Base-by-base conservation (phyloP, 2,113 vertebrate species). In the Notiomystis cincta region DNA sequence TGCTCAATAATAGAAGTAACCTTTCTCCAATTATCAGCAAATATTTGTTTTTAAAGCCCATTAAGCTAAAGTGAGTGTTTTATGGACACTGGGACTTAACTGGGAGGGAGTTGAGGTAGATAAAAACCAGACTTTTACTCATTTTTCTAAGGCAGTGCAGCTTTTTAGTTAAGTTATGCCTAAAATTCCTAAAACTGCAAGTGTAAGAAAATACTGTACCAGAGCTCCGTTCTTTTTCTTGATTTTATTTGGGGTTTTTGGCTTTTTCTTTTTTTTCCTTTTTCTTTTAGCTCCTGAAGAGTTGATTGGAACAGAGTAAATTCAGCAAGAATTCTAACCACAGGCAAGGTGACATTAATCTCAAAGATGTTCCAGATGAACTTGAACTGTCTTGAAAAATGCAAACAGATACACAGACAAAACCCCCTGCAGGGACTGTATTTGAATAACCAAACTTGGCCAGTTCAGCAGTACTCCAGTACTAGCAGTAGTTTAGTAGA, bases 321-420 rank as follows among this genome's bases (percentile, higher is more conserved):
- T 92, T 81, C 82, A 87, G 44, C 72, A 87, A 84, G 87, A 84
- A 90, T 72, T 75, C 27, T 92, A 48, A 60, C 79, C 25, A n/a
- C 23, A 65, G 88, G 70, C 85, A 91, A 95, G 67, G 79, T 87
- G 85, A 92, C 88, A 61, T 85, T 85, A 85, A 54, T 75, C 42
- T 84, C 66, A 65, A 90, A 93, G 73, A 93, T 77, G 66, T 82
- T 90, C 37, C 45, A 80, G 57, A 71, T 73, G 48, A 90, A 77
- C 87, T 83, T 94, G 75, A 88, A 62, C 91, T 94, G 80, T 82
- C 88, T 76, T 90, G 70, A 48, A 93, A 84, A 88, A 90, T 79
- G 48, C 25, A 62, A 83, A 60, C 24, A 86, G 38, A 72, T 56
- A 60, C 0, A 0, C 28, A 80, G 53, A 83, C 16, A 56, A 69